Evolutionary conservation across 2,888 invertebrate species (phyloP), one percentile per base, ranked within the genome.

Genomic region (Ligdia adustata): DNA sequence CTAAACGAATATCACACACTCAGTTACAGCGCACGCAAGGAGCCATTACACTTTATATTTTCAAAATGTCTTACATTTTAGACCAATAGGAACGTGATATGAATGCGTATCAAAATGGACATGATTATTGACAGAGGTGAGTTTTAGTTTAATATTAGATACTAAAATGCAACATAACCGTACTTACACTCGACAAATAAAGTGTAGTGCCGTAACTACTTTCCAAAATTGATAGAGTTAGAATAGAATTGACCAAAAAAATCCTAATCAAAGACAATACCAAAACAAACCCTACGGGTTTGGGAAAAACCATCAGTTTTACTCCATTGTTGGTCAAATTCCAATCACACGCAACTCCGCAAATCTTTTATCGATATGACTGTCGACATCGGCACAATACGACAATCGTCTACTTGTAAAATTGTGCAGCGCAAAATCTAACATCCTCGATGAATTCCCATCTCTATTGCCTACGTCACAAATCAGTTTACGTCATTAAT

Each of bases 1-100:
- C 69, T 77, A 79, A 74, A 78, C 72, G 69, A 77, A 79, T 82
- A 82, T 82, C 84, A 79, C 79, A 78, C 70, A 67, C 66, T 68
- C 66, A 57, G 58, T 66, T 60, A 56, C 56, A 64, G 64, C 66
- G 61, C 64, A 63, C 54, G 59, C 60, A 56, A 60, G 60, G 41
- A 57, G 55, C 48, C 13, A 38, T 35, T 35, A 29, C 11, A 5
- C 39, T 42, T 49, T 7, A 7, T 26, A 7, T 15, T 38, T 43
- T 28, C 15, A 32, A 52, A 53, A 54, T 53, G 43, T 54, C 41
- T 52, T 38, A 55, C 54, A 66, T 69, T 69, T 63, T 57, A 50
- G 75, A 76, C 77, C 77, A 79, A 75, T 76, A 77, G 77, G 69
- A 75, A 67, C 70, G 67, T 53, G 57, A 55, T 57, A 57, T 49